phyloP scores from a whole-genome alignment of 2,113 vertebrate genomes.

The Grammomys surdaster region DNA sequence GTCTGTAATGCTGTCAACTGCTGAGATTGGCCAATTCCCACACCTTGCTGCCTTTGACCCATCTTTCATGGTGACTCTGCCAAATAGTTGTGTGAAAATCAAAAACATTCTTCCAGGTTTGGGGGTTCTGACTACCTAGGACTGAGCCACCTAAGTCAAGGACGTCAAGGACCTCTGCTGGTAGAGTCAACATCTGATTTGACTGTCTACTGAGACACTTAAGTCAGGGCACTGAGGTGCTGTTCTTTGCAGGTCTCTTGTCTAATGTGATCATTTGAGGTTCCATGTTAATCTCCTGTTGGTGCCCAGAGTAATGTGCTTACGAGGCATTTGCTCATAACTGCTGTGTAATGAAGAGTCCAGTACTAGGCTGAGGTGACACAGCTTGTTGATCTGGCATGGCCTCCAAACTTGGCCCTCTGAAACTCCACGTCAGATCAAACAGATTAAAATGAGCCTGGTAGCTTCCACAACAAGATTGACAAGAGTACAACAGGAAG shows the following conservation, averaged over 20 bases:
- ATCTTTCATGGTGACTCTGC: not conserved
- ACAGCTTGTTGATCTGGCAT: not conserved
- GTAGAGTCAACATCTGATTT: not conserved
- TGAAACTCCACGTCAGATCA: not conserved
- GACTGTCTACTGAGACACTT: not conserved
- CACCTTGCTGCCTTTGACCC: not conserved
- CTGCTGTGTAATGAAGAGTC: not conserved
- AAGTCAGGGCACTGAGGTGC: not conserved
- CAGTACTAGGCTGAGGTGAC: not conserved
- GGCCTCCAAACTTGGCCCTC: not conserved
- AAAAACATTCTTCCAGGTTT: not conserved
- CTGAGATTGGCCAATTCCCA: not conserved
- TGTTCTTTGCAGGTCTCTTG: not conserved
- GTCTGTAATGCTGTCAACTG: fast-evolving
- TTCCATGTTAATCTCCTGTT: not conserved
- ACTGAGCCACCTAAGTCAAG: not conserved
- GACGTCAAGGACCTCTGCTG: not conserved
- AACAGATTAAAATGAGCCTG: not conserved
- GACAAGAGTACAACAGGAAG: not conserved
- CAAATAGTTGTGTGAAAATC: not conserved
- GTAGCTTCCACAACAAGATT: not conserved
- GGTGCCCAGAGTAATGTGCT: not conserved
- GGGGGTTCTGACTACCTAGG: not conserved
- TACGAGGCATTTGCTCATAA: not conserved
- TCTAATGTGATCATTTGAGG: not conserved